Evolutionary conservation across 2,113 vertebrate species (phyloP).

Genomic region (Otis tarda): DNA sequence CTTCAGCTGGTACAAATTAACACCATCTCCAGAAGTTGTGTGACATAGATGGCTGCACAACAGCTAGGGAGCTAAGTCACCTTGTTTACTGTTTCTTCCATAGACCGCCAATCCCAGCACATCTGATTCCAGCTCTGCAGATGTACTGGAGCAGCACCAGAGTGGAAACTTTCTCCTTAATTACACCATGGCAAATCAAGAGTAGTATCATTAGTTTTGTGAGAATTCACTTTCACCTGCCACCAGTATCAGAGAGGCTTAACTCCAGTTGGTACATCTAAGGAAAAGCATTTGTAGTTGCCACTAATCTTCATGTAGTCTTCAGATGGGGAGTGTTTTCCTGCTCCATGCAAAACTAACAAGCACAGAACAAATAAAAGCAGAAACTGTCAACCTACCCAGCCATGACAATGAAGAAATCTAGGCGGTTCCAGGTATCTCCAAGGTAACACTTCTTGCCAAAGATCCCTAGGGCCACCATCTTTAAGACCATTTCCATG

Average conservation of each 20-base stretch:
- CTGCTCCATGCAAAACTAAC: not conserved
- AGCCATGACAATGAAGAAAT: slow-evolving; percentile 98
- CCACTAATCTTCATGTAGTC: not conserved
- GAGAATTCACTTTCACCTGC: not conserved
- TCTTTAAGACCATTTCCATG: slow-evolving; percentile 98
- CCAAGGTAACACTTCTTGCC: slow-evolving; percentile 94
- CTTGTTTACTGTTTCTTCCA: not conserved
- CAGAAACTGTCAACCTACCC: slow-evolving; percentile 79
- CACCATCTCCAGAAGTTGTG: not conserved
- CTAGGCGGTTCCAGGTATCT: slow-evolving; percentile 97
- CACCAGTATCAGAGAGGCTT: not conserved
- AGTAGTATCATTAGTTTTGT: not conserved
- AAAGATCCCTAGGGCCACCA: slow-evolving; percentile 95
- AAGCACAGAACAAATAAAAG: not conserved
- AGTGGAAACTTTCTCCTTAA: not conserved
- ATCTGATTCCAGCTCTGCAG: not conserved
- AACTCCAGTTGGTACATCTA: not conserved
- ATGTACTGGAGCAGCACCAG: not conserved
- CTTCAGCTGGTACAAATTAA: not conserved
- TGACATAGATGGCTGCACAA: not conserved
- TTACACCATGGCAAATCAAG: not conserved
- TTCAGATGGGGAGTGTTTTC: not conserved
- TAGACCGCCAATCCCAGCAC: not conserved
- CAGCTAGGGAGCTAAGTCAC: not conserved
- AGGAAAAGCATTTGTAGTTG: not conserved